A percentile compares a stretch with the other conserved stretches of the same genome.
phyloP scores from a whole-genome alignment of 2,113 vertebrate species.

The Tenrec ecaudatus region DNA sequence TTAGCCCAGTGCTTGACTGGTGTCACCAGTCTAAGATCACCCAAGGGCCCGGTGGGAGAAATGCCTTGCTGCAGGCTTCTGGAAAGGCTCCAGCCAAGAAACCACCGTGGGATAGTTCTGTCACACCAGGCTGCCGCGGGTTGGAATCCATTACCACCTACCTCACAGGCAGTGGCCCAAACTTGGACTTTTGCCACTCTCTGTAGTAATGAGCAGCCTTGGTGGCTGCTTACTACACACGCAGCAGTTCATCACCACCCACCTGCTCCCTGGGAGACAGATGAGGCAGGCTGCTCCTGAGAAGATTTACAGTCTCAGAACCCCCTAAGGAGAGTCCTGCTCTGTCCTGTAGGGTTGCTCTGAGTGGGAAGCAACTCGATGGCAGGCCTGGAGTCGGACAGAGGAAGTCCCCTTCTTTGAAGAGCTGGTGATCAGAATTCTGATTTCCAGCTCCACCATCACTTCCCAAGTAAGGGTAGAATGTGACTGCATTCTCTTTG shows the following conservation, averaged over 20 bases:
- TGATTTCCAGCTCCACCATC: background rate
- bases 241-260: no score
- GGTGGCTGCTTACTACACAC: no score
- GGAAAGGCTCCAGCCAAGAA: background rate
- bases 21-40: background rate
- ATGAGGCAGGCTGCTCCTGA: no score
- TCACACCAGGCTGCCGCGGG: background rate
- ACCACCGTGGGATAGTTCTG: background rate
- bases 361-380: no score
- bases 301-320: no score
- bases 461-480: background rate
- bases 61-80: background rate
- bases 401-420: background rate
- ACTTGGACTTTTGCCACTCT: background rate
- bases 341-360: no score
- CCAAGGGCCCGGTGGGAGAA: background rate
- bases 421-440: background rate
- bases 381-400: no score
- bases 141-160: background rate
- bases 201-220: background rate
- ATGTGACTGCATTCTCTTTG: background rate
- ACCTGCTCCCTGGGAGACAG: no score
- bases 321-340: no score
- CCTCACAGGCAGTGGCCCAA: background rate
- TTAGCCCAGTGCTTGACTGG: background rate